A percentile compares a stretch with the other conserved stretches of the same genome.
Evolutionary conservation across 1,140 invertebrate species (phyloP).

Genomic region (Sitobion miscanthi): DNA sequence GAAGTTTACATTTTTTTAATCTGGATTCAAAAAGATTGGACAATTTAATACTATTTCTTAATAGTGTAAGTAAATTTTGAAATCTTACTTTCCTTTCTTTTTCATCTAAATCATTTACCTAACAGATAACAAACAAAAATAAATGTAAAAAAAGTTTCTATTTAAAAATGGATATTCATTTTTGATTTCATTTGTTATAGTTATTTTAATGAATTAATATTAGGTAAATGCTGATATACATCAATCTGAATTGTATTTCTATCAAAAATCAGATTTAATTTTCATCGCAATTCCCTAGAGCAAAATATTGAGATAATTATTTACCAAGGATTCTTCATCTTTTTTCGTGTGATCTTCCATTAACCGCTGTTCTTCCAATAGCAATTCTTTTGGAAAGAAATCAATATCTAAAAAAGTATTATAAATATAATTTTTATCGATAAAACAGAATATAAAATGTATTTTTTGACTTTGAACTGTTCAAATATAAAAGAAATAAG

Average conservation of each 20-base stretch:
- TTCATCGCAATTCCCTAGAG: neutral
- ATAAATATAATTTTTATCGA: neutral
- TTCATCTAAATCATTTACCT: constrained; percentile 18
- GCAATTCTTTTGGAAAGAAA: constrained; percentile 1
- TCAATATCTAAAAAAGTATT: neutral
- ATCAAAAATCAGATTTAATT: neutral
- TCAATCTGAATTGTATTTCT: neutral
- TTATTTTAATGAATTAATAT: neutral
- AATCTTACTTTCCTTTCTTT: constrained; percentile 30
- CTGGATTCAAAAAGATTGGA: constrained; percentile 37
- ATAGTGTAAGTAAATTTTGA: constrained; percentile 31
- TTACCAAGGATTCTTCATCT: neutral
- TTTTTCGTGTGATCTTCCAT: neutral
- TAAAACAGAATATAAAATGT: neutral
- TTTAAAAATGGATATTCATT: neutral
- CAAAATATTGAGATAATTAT: neutral
- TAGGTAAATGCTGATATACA: neutral
- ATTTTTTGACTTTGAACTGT: neutral
- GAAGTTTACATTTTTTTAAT: constrained; percentile 49
- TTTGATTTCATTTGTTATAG: neutral
- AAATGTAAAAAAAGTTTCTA: neutral
- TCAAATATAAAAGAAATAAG: neutral
- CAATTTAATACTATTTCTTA: constrained; percentile 38
- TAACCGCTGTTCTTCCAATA: constrained; percentile 11
- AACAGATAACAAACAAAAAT: neutral